Evolutionary conservation across 2,797 vertebrate species (phyloP).

Genomic region (Adelosebastes latens): DNA sequence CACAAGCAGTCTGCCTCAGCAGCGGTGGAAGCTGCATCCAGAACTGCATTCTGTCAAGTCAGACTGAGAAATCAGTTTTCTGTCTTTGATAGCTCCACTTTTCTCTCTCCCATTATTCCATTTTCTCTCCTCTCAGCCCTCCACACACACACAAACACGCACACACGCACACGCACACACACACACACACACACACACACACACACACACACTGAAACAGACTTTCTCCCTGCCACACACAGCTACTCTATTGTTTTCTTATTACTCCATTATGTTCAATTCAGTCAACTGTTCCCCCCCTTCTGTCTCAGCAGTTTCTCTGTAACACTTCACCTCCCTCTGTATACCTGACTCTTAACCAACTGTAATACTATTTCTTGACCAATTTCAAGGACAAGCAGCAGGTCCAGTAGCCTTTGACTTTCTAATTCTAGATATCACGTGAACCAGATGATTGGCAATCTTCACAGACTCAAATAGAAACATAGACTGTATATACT

Average conservation of each 20-base stretch:
- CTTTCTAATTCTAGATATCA: not conserved
- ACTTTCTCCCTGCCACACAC: not conserved
- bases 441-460: not conserved
- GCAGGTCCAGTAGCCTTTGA: not conserved
- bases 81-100: conserved; percentile 46
- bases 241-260: conserved; percentile 40
- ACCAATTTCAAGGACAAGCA: conserved; percentile 25
- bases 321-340: conserved; percentile 22
- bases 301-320: conserved; percentile 30
- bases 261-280: conserved; percentile 54
- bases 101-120: conserved; percentile 46
- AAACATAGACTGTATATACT: too few relatives aligned
- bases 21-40: conserved; percentile 30
- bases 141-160: not conserved
- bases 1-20: conserved; percentile 31
- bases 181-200: not conserved
- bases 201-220: not conserved
- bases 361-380: conserved; percentile 1
- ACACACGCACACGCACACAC: not conserved
- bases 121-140: conserved; percentile 24
- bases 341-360: conserved; percentile 16
- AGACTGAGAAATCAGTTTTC: conserved; percentile 52
- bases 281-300: conserved; percentile 17
- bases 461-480: not conserved
- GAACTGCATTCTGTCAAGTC: conserved; percentile 46